phyloP scores from a whole-genome alignment of 2,888 invertebrate species.

The Chrysina gloriosa region DNA sequence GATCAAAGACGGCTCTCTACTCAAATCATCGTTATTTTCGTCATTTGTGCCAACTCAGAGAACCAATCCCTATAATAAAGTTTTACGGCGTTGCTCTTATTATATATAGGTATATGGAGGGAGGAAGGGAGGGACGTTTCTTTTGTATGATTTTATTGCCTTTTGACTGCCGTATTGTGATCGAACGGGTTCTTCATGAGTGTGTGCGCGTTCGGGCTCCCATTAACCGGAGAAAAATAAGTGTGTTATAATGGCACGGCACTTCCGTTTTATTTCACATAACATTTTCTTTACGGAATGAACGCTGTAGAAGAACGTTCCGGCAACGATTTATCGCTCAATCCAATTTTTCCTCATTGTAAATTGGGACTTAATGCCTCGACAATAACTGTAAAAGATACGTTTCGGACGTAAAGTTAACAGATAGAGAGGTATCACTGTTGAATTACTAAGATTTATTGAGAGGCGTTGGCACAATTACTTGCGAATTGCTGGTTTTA shows the following conservation, averaged over 20 bases:
- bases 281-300: conserved; percentile 26
- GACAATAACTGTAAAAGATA: conserved; percentile 26
- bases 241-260: conserved; percentile 21
- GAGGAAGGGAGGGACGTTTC: neutral
- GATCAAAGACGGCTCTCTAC: conserved; percentile 36
- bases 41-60: conserved; percentile 31
- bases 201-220: neutral
- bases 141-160: conserved; percentile 35
- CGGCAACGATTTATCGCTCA: conserved; percentile 5
- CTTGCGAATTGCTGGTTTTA: neutral
- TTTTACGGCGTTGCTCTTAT: conserved; percentile 29
- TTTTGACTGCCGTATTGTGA: conserved; percentile 19
- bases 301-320: neutral
- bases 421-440: neutral
- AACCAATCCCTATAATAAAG: conserved; percentile 35
- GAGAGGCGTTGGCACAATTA: neutral
- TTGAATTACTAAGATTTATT: neutral
- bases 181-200: neutral
- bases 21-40: conserved; percentile 37
- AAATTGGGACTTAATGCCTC: conserved; percentile 6
- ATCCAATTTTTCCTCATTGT: conserved; percentile 9
- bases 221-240: conserved; percentile 32
- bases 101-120: conserved; percentile 1
- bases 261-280: conserved; percentile 33
- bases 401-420: conserved; percentile 6